Conservation (phyloP, 2,113 vertebrate species). For the Lampris megalopsis region DNA sequence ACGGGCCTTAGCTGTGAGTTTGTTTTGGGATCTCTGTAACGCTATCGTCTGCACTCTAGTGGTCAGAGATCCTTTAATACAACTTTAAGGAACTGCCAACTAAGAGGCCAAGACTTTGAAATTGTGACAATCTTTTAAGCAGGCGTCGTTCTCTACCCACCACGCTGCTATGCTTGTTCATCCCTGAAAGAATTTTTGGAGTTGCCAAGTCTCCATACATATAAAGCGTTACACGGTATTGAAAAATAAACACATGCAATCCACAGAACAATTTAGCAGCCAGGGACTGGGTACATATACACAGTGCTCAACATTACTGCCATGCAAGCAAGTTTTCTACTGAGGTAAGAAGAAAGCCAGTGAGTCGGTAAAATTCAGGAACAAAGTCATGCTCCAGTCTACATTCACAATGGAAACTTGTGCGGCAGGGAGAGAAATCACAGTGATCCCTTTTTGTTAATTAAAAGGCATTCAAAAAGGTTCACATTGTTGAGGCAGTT, state of each 20-base stretch:
- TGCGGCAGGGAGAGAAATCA: constrained; percentile 51
- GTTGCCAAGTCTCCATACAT: not conserved
- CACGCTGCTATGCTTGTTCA: not conserved
- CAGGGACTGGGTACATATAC: constrained; percentile 19
- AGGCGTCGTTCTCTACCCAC: not conserved
- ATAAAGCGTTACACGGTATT: not conserved
- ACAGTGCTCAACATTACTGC: constrained; percentile 21
- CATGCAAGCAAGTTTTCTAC: constrained; percentile 60
- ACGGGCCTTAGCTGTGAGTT: no score
- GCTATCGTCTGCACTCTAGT: no score
- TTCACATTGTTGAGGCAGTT: constrained; percentile 46
- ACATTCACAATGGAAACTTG: constrained; percentile 61
- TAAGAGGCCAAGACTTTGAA: no score
- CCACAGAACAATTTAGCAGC: constrained; percentile 23
- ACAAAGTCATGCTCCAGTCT: constrained; percentile 55
- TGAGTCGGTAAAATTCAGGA: constrained; percentile 55
- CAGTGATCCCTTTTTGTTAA: constrained; percentile 66
- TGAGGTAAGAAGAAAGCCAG: constrained; percentile 49
- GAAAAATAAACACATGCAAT: constrained; percentile 38
- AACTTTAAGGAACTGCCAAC: no score
- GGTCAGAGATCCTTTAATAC: no score
- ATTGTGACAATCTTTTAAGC: no score
- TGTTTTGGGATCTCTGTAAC: no score
- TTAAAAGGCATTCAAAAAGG: constrained; percentile 56
- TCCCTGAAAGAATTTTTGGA: not conserved